Evolutionary conservation across 1,140 invertebrate genomes (phyloP), one percentile per base, ranked within the genome.

Genomic region (Fopius arisanus): DNA sequence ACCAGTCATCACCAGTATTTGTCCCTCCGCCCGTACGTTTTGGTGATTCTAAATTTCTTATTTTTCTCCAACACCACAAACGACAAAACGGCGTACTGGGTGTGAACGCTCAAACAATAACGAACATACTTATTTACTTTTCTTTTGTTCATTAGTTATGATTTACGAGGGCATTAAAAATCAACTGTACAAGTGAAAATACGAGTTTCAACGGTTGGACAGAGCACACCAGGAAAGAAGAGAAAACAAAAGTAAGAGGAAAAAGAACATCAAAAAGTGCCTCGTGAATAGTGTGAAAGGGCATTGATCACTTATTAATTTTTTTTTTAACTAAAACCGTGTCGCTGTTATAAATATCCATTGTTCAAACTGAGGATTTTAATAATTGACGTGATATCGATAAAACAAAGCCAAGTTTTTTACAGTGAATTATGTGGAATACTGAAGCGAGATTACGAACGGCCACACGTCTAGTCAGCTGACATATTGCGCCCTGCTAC

Each of bases 401-500:
- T 48, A 37, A 70, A 69, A 66, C 41, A 73, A 76, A 62, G 67
- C 37, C 23, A 76, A 70, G 67, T 66, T 83, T 82, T 78, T 70
- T 74, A 68, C 67, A 74, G 76, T 81, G 77, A 87, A 88, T 86
- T 88, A 88, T 88, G 86, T 88, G 82, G 86, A 79, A 86, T 87
- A 83, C 80, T 85, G 82, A 75, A 77, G 82, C 83, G 80, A 78
- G 78, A 85, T 83, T 84, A 79, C 82, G 79, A 84, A 84, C 85
- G 81, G 84, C 84, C 81, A 84, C 84, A 84, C 84, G 84, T 87
- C 86, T 86, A 87, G 84, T 88, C 86, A 88, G 86, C 86, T 88
- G 86, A 88, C 86, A 88, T 88, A 88, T 88, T 88, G 86, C 85
- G 86, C 84, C 80, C 85, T 86, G 86, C 84, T 88, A 86, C 86